phyloP scores from a whole-genome alignment of 2,797 vertebrate species.

The Anas capensis region DNA sequence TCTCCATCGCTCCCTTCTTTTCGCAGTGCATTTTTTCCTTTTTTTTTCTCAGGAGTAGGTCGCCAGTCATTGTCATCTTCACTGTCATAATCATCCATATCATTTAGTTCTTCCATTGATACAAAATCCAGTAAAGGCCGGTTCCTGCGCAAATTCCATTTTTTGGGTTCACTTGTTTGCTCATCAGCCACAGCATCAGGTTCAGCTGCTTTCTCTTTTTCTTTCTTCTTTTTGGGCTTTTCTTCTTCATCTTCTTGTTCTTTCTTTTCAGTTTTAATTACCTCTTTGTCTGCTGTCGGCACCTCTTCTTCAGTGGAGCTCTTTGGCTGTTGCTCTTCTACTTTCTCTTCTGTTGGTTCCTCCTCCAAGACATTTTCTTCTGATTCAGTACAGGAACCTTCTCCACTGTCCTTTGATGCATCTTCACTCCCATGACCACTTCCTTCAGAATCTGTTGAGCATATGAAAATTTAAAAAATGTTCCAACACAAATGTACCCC shows the following conservation, averaged over 20 bases:
- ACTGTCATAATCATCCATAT: conserved; percentile 98
- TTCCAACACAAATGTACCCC: conserved; percentile 75
- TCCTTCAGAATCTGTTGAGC: conserved; percentile 93
- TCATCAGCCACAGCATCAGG: conserved; percentile 81
- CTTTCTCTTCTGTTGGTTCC: conserved; percentile 77
- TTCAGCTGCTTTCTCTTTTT: conserved; percentile 80
- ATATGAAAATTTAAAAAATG: conserved; percentile 84
- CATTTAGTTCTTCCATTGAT: conserved; percentile 95
- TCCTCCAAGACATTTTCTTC: conserved; percentile 88
- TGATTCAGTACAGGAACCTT: conserved; percentile 90
- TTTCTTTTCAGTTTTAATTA: conserved; percentile 85
- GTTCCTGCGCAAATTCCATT: conserved; percentile 97
- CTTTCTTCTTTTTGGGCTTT: conserved; percentile 85
- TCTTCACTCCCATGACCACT: conserved; percentile 93
- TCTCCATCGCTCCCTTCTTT: conserved; percentile 89
- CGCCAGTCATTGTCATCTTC: conserved; percentile 99
- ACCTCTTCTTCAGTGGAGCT: conserved; percentile 79
- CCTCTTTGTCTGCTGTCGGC: conserved; percentile 83
- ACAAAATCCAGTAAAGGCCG: conserved; percentile 94
- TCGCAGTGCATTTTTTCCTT: conserved; percentile 81
- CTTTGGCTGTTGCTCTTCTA: conserved; percentile 82
- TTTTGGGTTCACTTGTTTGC: conserved; percentile 89
- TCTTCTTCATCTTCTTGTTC: conserved; percentile 82
- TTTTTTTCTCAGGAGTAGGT: conserved; percentile 89
- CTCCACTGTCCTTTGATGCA: conserved; percentile 88